phyloP scores from a whole-genome alignment of 92 coral and sea anemone species.

The Epizoanthus scotinus region DNA sequence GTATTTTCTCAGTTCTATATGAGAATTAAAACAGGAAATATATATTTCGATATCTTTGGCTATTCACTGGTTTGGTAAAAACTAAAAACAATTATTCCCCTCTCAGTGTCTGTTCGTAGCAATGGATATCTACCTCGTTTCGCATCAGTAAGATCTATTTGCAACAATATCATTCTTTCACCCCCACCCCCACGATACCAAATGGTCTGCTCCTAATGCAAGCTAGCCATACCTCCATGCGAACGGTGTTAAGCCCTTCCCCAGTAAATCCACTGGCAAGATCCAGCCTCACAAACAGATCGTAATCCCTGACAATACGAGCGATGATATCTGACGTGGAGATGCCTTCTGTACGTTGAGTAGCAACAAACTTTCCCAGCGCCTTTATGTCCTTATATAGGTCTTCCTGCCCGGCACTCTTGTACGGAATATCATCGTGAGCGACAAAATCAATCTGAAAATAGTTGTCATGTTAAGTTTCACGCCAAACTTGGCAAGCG shows the following conservation, averaged over 20 bases:
- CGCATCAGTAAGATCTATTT: too few relatives aligned
- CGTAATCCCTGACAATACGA: slow-evolving; percentile 90
- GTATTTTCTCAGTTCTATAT: too few relatives aligned
- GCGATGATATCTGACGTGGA: slow-evolving; percentile 98
- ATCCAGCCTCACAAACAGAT: slow-evolving; percentile 84
- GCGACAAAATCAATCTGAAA: slow-evolving; percentile 97
- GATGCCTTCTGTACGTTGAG: slow-evolving; percentile 95
- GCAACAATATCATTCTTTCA: too few relatives aligned
- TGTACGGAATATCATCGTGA: slow-evolving; percentile 95
- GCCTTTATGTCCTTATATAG: slow-evolving; percentile 87
- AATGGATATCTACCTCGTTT: too few relatives aligned
- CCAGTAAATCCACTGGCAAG: slow-evolving; percentile 92
- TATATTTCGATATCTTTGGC: too few relatives aligned
- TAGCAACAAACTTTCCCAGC: slow-evolving; percentile 91
- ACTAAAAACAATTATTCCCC: too few relatives aligned
- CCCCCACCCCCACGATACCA: too few relatives aligned
- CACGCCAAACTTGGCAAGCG: background rate
- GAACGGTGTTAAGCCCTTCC: slow-evolving; percentile 87
- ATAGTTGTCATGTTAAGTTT: background rate
- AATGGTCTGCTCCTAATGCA: too few relatives aligned
- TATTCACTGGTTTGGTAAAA: too few relatives aligned
- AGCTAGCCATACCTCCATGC: slow-evolving; percentile 68
- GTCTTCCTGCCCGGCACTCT: slow-evolving; percentile 88
- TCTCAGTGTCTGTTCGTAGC: too few relatives aligned
- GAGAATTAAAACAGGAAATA: too few relatives aligned